phyloP scores from a whole-genome alignment of 2,888 invertebrate genomes.

The Dilophus febrilis region DNA sequence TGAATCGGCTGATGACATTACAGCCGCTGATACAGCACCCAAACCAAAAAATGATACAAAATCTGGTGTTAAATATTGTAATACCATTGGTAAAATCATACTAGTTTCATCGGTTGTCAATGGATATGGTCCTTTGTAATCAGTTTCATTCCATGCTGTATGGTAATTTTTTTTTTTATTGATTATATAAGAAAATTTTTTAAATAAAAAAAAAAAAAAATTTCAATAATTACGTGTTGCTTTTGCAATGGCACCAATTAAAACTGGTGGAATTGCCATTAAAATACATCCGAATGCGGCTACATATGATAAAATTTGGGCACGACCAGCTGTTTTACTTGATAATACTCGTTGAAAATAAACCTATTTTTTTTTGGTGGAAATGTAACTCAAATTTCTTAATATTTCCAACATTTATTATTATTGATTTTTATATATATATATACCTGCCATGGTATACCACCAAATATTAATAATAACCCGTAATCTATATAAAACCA shows the following conservation, averaged over 20 bases:
- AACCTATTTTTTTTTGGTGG: too few species aligned
- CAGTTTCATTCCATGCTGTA: conserved; percentile 91
- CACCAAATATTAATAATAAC: conserved; percentile 79
- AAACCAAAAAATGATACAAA: conserved; percentile 94
- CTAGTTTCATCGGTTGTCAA: conserved; percentile 63
- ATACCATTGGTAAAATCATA: conserved; percentile 92
- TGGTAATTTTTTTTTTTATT: conserved; percentile 6
- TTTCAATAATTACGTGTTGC: conserved; percentile 54
- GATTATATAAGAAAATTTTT: background rate
- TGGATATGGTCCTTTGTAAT: conserved; percentile 58
- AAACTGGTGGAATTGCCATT: conserved; percentile 93
- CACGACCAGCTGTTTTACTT: conserved; percentile 83
- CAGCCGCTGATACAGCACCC: conserved; percentile 96
- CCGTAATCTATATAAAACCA: conserved; percentile 80
- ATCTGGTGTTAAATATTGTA: conserved; percentile 90
- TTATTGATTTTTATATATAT: too few species aligned
- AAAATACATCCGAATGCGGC: conserved; percentile 90
- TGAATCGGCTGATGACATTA: conserved; percentile 99
- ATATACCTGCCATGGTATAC: conserved; percentile 88
- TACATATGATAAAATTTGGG: conserved; percentile 87
- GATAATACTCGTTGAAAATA: conserved; percentile 97
- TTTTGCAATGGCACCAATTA: conserved; percentile 94
- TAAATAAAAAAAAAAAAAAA: background rate
- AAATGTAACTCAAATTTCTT: too few species aligned
- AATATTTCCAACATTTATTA: too few species aligned